Evolutionary conservation across 2,113 vertebrate genomes (phyloP).

Genomic region (Saccopteryx leptura): DNA sequence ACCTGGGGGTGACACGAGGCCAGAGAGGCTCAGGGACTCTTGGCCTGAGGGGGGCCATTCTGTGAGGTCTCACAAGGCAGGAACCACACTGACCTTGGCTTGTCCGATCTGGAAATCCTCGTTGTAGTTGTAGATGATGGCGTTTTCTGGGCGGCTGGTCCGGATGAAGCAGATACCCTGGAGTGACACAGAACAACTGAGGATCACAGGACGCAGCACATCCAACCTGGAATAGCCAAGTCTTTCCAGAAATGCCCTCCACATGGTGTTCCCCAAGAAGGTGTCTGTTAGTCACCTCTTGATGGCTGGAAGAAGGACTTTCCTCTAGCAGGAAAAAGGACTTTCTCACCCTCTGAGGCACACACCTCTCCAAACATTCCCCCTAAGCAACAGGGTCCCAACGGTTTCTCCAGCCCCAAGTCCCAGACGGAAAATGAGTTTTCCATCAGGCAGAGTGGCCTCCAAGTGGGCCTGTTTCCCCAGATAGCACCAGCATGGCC

Average conservation of each 20-base stretch:
- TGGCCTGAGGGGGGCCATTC: not conserved
- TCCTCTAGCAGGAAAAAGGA: not conserved
- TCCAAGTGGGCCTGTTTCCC: not conserved
- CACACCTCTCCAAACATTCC: not conserved
- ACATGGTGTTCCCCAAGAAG: rapidly evolving
- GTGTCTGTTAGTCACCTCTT: not conserved
- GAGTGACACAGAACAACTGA: conserved; percentile 10
- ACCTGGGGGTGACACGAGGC: conserved; percentile 87
- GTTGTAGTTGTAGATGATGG: conserved; percentile 95
- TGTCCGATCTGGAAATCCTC: conserved; percentile 97
- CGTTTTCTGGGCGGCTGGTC: conserved; percentile 95
- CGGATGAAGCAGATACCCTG: conserved; percentile 98
- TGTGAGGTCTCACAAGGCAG: not conserved
- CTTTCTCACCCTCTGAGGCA: not conserved
- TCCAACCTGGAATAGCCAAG: rapidly evolving
- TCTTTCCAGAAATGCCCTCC: not conserved
- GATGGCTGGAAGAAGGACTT: no score
- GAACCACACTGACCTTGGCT: conserved; percentile 92
- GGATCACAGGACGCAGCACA: rapidly evolving
- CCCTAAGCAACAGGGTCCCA: not conserved
- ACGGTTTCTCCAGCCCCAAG: not conserved
- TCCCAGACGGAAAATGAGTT: not conserved
- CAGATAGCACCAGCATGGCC: rapidly evolving
- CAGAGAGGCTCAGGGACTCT: not conserved
- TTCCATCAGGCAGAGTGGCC: not conserved